Evolutionary conservation across 2,113 vertebrate genomes (phyloP), one percentile per base, ranked within the genome.

Genomic region (Phylloscopus trochilus): DNA sequence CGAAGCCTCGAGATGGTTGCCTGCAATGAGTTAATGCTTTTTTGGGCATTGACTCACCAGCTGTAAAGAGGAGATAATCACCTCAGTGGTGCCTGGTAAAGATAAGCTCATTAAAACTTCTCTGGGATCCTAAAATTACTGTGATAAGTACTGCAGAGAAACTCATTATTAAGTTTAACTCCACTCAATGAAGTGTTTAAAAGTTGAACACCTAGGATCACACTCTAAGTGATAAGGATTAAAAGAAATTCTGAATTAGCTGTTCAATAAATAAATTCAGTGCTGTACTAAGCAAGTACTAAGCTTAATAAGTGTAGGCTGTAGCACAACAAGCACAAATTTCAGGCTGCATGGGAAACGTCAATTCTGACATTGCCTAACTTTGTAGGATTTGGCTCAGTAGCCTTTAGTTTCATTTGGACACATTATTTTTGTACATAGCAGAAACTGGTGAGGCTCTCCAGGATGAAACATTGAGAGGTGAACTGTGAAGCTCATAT

Each of bases 61-160:
- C 78, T 95, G 90, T 64, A 59, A 70, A 77, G 82, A 75, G 66
- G 46, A 95, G 83, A 95, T 93, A 95, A 97, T 91, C 74, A 85
- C 83, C 70, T 89, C 64, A 15, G 24, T 78, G 58, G 86, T 92
- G 83, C 69, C 77, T 94, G 76, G 66, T 87, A 70, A 90, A 90
- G 89, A 95, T 94, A 95, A 95, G 59, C 91, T 88, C 70, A 37
- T 91, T 95, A 94, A 94, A 92, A 94, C 46, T 90, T 96, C 81
- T 88, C 77, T 74, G 78, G 87, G 55, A 90, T 85, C 46, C 94
- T 67, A 90, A 94, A 94, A 89, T 69, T 91, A 58, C 62, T 83
- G 37, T 77, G 81, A 92, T 92, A 92, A 95, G 67, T 62, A 55
- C 75, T 67, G 63, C 24, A 80, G 72, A 89, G 81, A 83, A 95